These are phyloP conservation scores for Adelognathus sp. DNA, from an alignment of 2,888 invertebrate species.

Conservation along the genomic window DNA sequence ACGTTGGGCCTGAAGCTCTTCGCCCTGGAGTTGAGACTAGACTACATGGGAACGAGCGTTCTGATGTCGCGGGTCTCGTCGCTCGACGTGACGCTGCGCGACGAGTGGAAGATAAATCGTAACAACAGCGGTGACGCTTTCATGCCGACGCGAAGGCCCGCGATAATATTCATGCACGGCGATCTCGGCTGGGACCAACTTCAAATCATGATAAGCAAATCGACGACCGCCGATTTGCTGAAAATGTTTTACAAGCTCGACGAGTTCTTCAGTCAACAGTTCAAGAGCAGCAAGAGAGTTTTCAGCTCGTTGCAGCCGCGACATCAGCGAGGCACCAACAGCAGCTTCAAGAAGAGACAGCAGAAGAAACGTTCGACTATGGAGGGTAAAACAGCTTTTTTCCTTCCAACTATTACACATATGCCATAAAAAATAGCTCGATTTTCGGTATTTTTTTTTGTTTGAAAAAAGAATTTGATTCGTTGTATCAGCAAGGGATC, in stretches of 20 bases:
- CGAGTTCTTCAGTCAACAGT: slow-evolving; percentile 99
- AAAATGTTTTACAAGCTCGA: slow-evolving; percentile 98
- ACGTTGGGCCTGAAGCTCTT: slow-evolving; percentile 90
- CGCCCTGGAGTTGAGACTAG: slow-evolving; percentile 94
- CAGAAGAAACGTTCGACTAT: slow-evolving; percentile 78
- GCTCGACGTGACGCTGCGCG: slow-evolving; percentile 90
- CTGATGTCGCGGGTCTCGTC: slow-evolving; percentile 94
- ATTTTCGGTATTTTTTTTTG: neutral
- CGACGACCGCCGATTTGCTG: slow-evolving; percentile 97
- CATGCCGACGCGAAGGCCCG: slow-evolving; percentile 88
- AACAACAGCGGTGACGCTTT: slow-evolving; percentile 82
- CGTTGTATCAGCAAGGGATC: too few species aligned
- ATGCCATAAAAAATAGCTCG: neutral
- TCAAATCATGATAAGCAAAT: slow-evolving; percentile 97
- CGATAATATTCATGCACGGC: slow-evolving; percentile 95
- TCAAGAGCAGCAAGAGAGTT: slow-evolving; percentile 96
- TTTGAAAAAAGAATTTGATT: too few species aligned
- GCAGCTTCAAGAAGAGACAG: slow-evolving; percentile 74
- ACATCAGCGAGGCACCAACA: slow-evolving; percentile 75
- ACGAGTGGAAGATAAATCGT: slow-evolving; percentile 92
- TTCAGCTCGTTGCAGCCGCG: slow-evolving; percentile 88
- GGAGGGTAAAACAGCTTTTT: slow-evolving; percentile 75
- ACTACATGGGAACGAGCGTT: slow-evolving; percentile 99
- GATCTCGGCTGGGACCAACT: slow-evolving; percentile 97
- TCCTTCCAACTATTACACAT: neutral